Evolutionary conservation across 2,888 invertebrate genomes (phyloP), one percentile per base, ranked within the genome.

Genomic region (Eupithecia subfuscata): DNA sequence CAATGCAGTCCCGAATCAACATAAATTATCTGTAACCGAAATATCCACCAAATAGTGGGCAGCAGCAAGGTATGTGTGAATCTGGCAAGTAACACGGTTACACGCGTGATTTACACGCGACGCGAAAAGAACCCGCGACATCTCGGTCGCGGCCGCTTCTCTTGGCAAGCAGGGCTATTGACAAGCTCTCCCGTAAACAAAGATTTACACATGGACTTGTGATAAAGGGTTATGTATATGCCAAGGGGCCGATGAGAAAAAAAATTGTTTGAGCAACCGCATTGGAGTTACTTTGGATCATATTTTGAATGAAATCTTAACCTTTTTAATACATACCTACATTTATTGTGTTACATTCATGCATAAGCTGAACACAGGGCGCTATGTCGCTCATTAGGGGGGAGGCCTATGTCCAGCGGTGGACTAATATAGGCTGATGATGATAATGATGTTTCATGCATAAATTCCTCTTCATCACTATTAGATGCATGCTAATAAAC

Each of bases 111-210:
- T 81, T 71, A 69, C 37, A 73, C 71, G 73, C 71, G 71, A 74
- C 82, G 74, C 81, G 79, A 74, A 76, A 52, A 63, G 60, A 56
- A 71, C 73, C 69, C 75, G 79, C 75, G 74, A 74, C 79, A 78
- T 77, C 71, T 80, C 76, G 79, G 83, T 82, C 85, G 84, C 80
- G 83, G 82, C 78, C 85, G 80, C 80, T 79, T 76, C 79, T 78
- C 77, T 88, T 88, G 88, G 85, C 88, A 88, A 81, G 82, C 77
- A 70, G 75, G 71, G 70, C 73, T 79, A 79, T 79, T 79, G 79
- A 81, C 77, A 79, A 75, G 78, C 79, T 77, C 69, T 73, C 68
- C 70, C 43, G 69, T 75, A 79, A 75, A 81, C 73, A 77, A 37
- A 67, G 18, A 40, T 22, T 25, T n/a, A 67, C 34, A 67, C 65